Evolutionary conservation across 2,888 invertebrate genomes (phyloP).

Genomic region (Pseudoips prasinana): DNA sequence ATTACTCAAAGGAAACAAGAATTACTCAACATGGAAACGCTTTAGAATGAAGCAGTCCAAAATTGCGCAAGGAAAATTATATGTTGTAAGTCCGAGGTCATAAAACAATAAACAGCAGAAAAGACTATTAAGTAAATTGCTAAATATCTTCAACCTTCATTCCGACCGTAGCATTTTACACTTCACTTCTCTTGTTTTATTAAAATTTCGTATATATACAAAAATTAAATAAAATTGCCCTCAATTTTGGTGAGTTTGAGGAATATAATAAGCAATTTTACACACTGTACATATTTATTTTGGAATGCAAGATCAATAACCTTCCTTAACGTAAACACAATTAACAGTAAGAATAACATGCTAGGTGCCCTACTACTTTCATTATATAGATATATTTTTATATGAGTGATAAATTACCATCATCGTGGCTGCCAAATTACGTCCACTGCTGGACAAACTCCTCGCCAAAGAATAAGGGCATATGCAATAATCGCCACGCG

Average conservation of each 20-base stretch:
- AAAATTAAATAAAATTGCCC: conserved; percentile 15
- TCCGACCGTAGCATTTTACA: conserved; percentile 23
- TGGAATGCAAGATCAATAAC: too few relatives aligned
- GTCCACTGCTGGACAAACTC: too few relatives aligned
- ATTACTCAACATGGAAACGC: conserved; percentile 26
- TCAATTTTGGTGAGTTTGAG: conserved; percentile 14
- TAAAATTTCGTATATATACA: conserved; percentile 18
- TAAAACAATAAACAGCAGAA: conserved; percentile 40
- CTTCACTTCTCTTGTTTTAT: conserved; percentile 18
- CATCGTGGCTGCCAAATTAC: too few relatives aligned
- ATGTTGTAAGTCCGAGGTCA: conserved; percentile 35
- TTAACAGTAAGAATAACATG: too few relatives aligned
- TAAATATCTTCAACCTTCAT: conserved; percentile 34
- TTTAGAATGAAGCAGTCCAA: conserved; percentile 27
- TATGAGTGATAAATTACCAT: too few relatives aligned
- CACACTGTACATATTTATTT: not conserved
- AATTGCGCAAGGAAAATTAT: conserved; percentile 33
- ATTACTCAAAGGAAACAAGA: conserved; percentile 25
- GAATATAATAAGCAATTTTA: conserved; percentile 1
- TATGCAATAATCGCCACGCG: too few relatives aligned
- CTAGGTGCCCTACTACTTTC: too few relatives aligned
- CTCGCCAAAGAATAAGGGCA: too few relatives aligned
- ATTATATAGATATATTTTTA: too few relatives aligned
- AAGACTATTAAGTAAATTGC: conserved; percentile 41
- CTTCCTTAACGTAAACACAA: too few relatives aligned